phyloP scores from a whole-genome alignment of 92 coral and sea anemone genomes.

The Muricea muricata region DNA sequence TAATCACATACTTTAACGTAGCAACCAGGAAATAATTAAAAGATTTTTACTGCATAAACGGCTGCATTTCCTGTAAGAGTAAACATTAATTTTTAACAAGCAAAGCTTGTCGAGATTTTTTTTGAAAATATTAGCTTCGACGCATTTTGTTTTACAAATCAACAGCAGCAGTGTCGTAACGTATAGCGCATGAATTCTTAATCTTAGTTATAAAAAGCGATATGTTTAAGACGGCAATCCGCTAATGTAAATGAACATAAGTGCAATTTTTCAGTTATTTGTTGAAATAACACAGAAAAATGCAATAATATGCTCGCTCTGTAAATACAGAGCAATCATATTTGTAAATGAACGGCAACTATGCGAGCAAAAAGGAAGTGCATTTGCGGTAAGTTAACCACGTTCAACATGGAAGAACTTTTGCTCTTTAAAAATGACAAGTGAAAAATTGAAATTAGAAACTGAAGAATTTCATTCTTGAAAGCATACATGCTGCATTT shows the following conservation, averaged over 20 bases:
- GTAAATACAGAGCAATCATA: background rate
- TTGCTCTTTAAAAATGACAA: background rate
- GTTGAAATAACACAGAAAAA: constrained; percentile 13
- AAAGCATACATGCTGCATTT: background rate
- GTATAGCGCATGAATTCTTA: background rate
- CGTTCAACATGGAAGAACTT: background rate
- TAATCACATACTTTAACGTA: background rate
- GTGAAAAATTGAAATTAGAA: background rate
- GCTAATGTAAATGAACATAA: background rate
- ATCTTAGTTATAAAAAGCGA: too few species aligned
- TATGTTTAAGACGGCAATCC: too few species aligned
- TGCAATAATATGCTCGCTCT: background rate
- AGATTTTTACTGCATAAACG: background rate
- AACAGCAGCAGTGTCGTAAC: background rate
- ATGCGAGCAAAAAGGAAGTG: constrained; percentile 1
- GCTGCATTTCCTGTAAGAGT: constrained; percentile 9
- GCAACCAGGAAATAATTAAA: background rate
- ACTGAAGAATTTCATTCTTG: background rate
- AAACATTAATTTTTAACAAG: background rate
- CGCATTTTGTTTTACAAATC: background rate
- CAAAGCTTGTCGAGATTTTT: background rate
- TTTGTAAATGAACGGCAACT: background rate
- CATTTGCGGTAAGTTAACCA: background rate
- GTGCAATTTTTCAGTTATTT: background rate
- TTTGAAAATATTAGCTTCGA: background rate